Base-by-base conservation (phyloP, 1,140 invertebrate genomes). In the Ruditapes philippinarum region DNA sequence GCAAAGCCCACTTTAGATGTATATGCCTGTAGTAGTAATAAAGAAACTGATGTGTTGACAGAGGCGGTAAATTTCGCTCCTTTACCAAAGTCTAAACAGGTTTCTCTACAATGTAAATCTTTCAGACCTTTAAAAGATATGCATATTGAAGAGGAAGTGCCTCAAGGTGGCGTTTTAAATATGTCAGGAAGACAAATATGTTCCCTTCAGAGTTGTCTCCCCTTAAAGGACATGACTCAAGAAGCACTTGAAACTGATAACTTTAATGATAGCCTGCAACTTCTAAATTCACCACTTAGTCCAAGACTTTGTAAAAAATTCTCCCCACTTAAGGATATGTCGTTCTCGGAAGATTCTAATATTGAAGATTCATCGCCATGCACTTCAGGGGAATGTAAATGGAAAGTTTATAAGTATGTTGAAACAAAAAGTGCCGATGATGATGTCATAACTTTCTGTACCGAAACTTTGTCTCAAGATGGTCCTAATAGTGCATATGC, bases 321-420 rank as follows among this genome's bases (percentile, higher is more conserved):
- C 45, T 57, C 49, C 33, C 79, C 79, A 25, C 57, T 81, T 12
- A 81, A 65, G 45, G 79, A 81, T 25, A 81, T 81, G 79, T 62
- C 28, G 3, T 51, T 57, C 38, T 11, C 33, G 9, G 65, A 25
- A n/a, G 54, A 57, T 12, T 57, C 12, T 70, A 17, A 70, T 19
- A 25, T 1, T 38, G 33, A 70, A 38, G 0, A 17, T 38, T 1
- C 14, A 19, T 22, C 12, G 36, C 4, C 19, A 5, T 9, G n/a
- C 9, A 40, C 14, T 70, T 19, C 17, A 1, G 33, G n/a, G 14
- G 17, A 28, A 38, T 31, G 36, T 4, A 1, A 70, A 33, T 17
- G 33, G 4, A 36, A 70, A 17, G 65, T 38, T 70, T 38, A 40
- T 22, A 70, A 9, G 38, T 70, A 70, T 40, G 22, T 25, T 28